phyloP scores from a whole-genome alignment of 2,113 vertebrate genomes.

The Glareola pratincola region DNA sequence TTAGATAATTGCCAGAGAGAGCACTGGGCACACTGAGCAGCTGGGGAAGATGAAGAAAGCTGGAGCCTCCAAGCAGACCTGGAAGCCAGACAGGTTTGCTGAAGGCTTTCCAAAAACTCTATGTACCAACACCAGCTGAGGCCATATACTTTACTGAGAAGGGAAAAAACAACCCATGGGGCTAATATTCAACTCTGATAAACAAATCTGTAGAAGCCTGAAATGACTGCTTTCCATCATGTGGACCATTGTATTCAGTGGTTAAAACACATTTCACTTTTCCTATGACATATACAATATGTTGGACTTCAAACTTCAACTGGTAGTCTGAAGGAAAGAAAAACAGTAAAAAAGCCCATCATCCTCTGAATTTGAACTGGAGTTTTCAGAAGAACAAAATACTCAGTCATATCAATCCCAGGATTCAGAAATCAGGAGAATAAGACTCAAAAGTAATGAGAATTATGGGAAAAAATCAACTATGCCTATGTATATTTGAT shows the following conservation, averaged over 20 bases:
- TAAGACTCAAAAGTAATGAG: background rate
- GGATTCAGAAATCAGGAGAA: background rate
- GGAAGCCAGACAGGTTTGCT: background rate
- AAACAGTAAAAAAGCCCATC: background rate
- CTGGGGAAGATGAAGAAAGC: background rate
- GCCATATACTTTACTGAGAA: conserved; percentile 30
- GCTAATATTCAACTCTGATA: conserved; percentile 11
- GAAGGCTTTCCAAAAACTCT: conserved; percentile 1
- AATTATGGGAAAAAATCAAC: background rate
- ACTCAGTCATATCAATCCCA: background rate
- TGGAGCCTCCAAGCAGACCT: background rate
- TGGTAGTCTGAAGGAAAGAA: background rate
- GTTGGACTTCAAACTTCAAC: background rate
- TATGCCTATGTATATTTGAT: background rate
- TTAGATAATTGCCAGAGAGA: background rate
- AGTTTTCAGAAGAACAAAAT: background rate
- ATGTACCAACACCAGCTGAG: background rate
- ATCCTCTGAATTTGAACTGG: background rate
- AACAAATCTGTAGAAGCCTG: background rate
- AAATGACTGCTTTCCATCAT: conserved; percentile 31
- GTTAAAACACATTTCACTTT: conserved; percentile 42
- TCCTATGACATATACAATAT: background rate
- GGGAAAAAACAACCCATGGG: background rate
- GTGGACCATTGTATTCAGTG: conserved; percentile 19
- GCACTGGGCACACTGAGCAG: background rate